Percentiles rank a stretch among this genome's conserved stretches.
Evolutionary conservation across 2,888 invertebrate species (phyloP).

Genomic region (Hylaea fasciaria): DNA sequence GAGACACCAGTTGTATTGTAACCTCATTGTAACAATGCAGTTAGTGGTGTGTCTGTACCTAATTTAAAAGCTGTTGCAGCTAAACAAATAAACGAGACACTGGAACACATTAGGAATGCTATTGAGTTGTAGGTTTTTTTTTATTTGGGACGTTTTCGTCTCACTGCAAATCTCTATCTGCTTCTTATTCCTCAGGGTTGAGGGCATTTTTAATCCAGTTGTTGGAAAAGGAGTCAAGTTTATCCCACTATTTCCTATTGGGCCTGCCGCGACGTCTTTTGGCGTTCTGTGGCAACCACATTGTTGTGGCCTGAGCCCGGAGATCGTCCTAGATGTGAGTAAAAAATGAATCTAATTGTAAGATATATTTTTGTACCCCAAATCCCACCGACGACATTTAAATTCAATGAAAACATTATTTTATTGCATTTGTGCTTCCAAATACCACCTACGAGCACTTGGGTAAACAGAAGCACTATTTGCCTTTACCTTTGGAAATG

Average conservation of each 20-base stretch:
- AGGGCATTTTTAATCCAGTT: too few species aligned
- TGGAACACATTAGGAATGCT: neutral
- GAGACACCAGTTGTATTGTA: conserved; percentile 42
- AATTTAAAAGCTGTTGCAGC: neutral
- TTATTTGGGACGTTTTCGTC: too few species aligned
- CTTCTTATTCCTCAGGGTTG: too few species aligned
- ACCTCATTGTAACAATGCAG: conserved; percentile 45
- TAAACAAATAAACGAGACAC: neutral
- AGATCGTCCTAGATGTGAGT: too few species aligned
- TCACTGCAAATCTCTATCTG: too few species aligned
- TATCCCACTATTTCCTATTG: too few species aligned
- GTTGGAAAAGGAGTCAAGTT: too few species aligned
- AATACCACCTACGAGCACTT: conserved; percentile 72
- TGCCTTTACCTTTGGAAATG: conserved; percentile 69
- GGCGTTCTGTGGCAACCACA: too few species aligned
- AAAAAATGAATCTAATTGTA: too few species aligned
- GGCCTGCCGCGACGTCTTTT: too few species aligned
- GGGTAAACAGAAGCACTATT: conserved; percentile 70
- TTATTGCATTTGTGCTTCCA: conserved; percentile 57
- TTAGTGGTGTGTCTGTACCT: conserved; percentile 12
- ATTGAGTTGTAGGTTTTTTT: neutral
- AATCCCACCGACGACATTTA: conserved; percentile 26
- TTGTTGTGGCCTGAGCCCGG: too few species aligned
- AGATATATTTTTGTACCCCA: neutral
- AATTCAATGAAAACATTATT: conserved; percentile 47